These are phyloP conservation scores for Oriolus oriolus DNA, from an alignment of 2,113 vertebrate genomes.

Conservation along the genomic window DNA sequence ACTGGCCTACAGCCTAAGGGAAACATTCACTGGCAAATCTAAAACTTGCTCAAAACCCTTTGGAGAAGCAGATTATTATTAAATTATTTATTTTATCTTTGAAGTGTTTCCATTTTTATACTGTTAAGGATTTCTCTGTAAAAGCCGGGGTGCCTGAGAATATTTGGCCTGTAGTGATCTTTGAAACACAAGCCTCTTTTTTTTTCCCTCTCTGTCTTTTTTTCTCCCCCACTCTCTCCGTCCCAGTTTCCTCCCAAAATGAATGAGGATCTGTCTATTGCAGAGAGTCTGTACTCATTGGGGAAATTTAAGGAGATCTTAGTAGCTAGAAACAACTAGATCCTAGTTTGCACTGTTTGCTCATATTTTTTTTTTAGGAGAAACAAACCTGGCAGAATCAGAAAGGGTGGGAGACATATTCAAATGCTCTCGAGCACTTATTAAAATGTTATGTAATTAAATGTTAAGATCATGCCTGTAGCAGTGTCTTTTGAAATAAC, in stretches of 20 bases:
- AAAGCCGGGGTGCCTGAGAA: slow-evolving; percentile 32
- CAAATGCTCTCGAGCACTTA: neutral
- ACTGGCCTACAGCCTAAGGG: slow-evolving; percentile 57
- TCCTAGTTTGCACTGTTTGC: neutral
- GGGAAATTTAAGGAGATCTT: slow-evolving; percentile 10
- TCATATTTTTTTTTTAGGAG: neutral
- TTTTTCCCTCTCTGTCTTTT: neutral
- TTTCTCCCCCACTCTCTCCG: neutral
- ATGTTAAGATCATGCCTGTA: slow-evolving; percentile 40
- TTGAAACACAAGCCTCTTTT: slow-evolving; percentile 30
- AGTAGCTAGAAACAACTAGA: neutral
- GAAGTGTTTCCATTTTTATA: slow-evolving; percentile 64
- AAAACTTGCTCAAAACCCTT: slow-evolving; percentile 65
- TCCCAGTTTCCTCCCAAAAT: slow-evolving; percentile 17
- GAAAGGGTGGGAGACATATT: slow-evolving; percentile 15
- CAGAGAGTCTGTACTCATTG: neutral
- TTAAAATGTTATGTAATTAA: slow-evolving; percentile 57
- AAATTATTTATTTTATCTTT: slow-evolving; percentile 70
- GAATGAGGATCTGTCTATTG: slow-evolving; percentile 10
- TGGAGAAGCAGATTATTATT: slow-evolving; percentile 55
- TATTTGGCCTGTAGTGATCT: slow-evolving; percentile 55
- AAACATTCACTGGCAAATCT: slow-evolving; percentile 64
- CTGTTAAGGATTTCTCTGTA: slow-evolving; percentile 53
- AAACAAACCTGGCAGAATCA: slow-evolving; percentile 9
- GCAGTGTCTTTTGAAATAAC: slow-evolving; percentile 40